A percentile compares a stretch with the other conserved stretches of the same genome.
Conservation (phyloP, 2,888 invertebrate species). For the Macaria liturata region DNA sequence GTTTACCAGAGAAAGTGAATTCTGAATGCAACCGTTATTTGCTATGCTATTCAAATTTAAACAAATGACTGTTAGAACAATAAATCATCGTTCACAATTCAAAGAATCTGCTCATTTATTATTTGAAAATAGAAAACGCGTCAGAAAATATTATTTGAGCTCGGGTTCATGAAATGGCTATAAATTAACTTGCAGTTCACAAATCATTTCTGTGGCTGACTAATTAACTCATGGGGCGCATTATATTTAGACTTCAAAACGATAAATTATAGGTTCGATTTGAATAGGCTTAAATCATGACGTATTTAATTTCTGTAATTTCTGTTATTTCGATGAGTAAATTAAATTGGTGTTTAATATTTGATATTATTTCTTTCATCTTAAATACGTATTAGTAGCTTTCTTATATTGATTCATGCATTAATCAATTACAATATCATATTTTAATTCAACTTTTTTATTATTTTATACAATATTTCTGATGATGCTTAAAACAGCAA, state of each 20-base stretch:
- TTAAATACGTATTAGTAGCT: no score
- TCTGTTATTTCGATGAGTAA: no score
- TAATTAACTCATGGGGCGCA: slow-evolving; percentile 51
- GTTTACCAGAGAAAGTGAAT: slow-evolving; percentile 6
- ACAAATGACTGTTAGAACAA: slow-evolving; percentile 8
- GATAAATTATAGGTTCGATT: slow-evolving; percentile 28
- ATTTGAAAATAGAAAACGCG: slow-evolving; percentile 39
- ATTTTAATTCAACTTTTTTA: no score
- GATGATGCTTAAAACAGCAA: no score
- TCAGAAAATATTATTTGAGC: slow-evolving; percentile 38
- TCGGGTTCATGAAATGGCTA: slow-evolving; percentile 38
- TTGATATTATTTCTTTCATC: no score
- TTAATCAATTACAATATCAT: no score
- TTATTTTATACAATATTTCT: no score
- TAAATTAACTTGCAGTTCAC: slow-evolving; percentile 44
- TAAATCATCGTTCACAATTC: slow-evolving; percentile 25
- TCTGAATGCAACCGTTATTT: slow-evolving; percentile 1
- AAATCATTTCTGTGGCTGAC: slow-evolving; percentile 47
- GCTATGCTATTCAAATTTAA: slow-evolving; percentile 5
- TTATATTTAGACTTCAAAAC: slow-evolving; percentile 44
- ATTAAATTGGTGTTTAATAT: no score
- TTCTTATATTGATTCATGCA: no score
- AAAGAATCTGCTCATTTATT: slow-evolving; percentile 19
- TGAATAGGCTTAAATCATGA: no score
- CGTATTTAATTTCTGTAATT: no score